Conservation (phyloP, 2,113 vertebrate genomes). For the Chaetops frenatus region DNA sequence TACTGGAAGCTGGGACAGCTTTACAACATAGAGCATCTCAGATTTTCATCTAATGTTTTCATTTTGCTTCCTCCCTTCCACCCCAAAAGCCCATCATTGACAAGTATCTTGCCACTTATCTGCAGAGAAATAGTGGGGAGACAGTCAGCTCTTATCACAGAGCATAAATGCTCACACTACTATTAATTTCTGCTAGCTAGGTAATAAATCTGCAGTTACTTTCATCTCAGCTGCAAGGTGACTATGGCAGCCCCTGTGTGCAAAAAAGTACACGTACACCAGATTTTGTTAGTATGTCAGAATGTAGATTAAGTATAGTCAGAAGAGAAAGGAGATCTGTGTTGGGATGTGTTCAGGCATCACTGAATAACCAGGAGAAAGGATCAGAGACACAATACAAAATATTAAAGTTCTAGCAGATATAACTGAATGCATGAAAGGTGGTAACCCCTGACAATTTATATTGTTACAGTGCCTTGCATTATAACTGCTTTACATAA, state of each 20-base stretch:
- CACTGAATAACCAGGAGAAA: background rate
- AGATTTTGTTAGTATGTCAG: background rate
- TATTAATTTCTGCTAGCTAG: background rate
- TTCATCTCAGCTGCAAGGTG: background rate
- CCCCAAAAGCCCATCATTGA: background rate
- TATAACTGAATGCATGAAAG: background rate
- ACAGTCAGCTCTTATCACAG: background rate
- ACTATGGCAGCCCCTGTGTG: background rate
- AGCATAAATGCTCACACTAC: background rate
- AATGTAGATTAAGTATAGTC: background rate
- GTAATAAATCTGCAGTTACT: background rate
- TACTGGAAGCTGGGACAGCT: background rate
- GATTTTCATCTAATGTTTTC: background rate
- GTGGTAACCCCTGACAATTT: background rate
- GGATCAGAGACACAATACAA: background rate
- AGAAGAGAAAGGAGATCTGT: background rate
- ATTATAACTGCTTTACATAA: background rate
- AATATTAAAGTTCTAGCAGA: background rate
- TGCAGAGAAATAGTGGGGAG: background rate
- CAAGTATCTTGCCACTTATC: background rate
- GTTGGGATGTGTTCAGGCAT: background rate
- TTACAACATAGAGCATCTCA: background rate
- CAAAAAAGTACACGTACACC: background rate
- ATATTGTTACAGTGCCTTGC: background rate
- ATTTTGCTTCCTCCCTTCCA: background rate